phyloP scores from a whole-genome alignment of 2,797 vertebrate genomes.

The Babyrousa celebensis region DNA sequence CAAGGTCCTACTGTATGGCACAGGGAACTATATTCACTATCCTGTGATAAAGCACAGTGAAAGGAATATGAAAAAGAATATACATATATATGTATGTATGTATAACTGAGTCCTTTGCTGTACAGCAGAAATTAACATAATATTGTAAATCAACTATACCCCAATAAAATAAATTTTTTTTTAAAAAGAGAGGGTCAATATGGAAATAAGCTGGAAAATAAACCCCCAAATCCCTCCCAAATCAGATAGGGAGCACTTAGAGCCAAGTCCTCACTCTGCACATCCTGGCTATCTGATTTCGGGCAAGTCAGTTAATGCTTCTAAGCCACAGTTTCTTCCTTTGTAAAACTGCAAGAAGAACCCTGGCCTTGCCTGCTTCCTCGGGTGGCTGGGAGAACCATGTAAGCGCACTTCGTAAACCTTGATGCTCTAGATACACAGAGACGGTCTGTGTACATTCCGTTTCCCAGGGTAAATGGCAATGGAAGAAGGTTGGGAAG shows the following conservation, averaged over 20 bases:
- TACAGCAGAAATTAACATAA: too few species aligned
- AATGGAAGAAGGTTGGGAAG: not conserved
- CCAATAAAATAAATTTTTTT: too few species aligned
- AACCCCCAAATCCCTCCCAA: not conserved
- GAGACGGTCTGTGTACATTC: not conserved
- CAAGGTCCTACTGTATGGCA: too few species aligned
- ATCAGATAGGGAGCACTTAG: not conserved
- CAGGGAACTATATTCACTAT: too few species aligned
- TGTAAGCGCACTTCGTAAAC: not conserved
- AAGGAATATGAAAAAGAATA: too few species aligned
- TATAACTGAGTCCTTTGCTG: too few species aligned
- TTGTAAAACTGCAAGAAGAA: not conserved
- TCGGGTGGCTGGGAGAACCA: accelerated
- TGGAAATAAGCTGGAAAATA: slow-evolving; percentile 3
- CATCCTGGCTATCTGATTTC: not conserved
- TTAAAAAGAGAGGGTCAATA: not conserved
- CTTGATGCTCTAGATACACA: not conserved
- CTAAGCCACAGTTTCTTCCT: not conserved
- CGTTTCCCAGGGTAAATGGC: not conserved
- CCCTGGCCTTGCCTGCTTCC: not conserved
- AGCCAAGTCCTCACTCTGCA: not conserved
- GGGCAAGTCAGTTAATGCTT: not conserved
- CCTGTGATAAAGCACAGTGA: too few species aligned
- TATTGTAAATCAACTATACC: too few species aligned
- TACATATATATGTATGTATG: too few species aligned